phyloP scores from a whole-genome alignment of 1,140 invertebrate genomes.

The Drosophila paulistorum region DNA sequence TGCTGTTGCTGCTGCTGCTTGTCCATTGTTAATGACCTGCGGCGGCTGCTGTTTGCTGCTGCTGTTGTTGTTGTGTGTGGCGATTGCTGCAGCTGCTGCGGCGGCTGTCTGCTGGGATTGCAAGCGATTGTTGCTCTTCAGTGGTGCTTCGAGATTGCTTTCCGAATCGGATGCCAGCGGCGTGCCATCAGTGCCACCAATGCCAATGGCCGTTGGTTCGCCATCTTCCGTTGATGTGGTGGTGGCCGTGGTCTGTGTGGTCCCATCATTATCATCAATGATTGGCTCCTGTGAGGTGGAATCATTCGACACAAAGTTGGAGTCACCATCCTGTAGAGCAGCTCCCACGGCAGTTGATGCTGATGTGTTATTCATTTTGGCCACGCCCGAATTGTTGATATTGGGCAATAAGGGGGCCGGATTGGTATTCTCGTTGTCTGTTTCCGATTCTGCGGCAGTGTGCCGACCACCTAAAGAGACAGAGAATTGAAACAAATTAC shows the following conservation, averaged over 20 bases:
- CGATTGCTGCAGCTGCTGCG: conserved; percentile 33
- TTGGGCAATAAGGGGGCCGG: conserved; percentile 51
- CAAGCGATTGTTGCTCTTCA: conserved; percentile 78
- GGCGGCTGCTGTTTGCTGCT: conserved; percentile 48
- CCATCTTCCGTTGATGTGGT: conserved; percentile 78
- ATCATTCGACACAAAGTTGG: conserved; percentile 80
- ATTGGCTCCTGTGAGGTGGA: conserved; percentile 81
- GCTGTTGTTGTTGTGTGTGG: conserved; percentile 51
- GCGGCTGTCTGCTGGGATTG: conserved; percentile 32
- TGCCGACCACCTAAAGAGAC: conserved; percentile 83
- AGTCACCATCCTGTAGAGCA: conserved; percentile 73
- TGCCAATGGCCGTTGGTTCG: conserved; percentile 47
- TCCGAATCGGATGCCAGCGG: conserved; percentile 76
- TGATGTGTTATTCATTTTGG: conserved; percentile 76
- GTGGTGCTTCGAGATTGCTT: conserved; percentile 86
- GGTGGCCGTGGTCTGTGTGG: conserved; percentile 81
- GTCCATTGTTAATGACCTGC: conserved; percentile 59
- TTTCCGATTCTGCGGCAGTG: conserved; percentile 84
- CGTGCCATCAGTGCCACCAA: conserved; percentile 47
- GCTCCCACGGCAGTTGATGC: conserved; percentile 45
- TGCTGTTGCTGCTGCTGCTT: conserved; percentile 31
- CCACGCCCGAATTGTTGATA: conserved; percentile 65
- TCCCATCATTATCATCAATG: conserved; percentile 73
- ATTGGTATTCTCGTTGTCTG: conserved; percentile 83
- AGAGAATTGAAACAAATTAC: conserved; percentile 20